Percentiles rank a stretch among this genome's conserved stretches.
Evolutionary conservation across 30 jellyfish, hydroid and myxozoan genomes (phyloP).

Genomic region (Sanderia malayensis): DNA sequence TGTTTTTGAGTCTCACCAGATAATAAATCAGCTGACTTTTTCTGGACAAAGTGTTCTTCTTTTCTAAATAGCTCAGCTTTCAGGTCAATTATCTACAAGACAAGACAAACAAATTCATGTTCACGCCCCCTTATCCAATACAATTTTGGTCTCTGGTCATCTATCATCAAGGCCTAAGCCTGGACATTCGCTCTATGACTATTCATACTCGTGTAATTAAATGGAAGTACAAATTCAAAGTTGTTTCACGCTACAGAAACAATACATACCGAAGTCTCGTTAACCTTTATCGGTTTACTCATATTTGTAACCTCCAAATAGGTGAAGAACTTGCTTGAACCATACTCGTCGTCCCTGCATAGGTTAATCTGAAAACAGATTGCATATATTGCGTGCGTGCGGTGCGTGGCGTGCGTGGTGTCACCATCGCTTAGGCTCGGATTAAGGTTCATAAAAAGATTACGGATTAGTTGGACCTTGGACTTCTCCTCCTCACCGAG

Average conservation of each 20-base stretch:
- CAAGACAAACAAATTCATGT: background rate
- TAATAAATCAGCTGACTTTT: conserved; percentile 4
- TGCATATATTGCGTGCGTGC: too few species aligned
- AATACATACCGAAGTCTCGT: conserved; percentile 40
- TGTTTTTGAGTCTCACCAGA: background rate
- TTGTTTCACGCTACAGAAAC: background rate
- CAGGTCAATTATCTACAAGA: conserved; percentile 64
- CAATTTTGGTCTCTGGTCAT: background rate
- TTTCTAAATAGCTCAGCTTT: conserved; percentile 86
- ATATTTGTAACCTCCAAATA: too few species aligned
- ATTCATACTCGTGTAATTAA: background rate
- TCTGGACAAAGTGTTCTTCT: conserved; percentile 56
- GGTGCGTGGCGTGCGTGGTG: too few species aligned
- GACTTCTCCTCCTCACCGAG: too few species aligned
- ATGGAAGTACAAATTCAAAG: background rate
- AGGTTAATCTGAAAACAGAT: too few species aligned
- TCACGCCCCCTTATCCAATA: background rate
- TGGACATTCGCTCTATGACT: background rate
- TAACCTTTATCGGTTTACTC: conserved; percentile 19
- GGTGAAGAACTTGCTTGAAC: too few species aligned
- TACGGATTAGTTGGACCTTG: too few species aligned
- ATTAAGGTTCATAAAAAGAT: too few species aligned
- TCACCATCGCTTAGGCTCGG: too few species aligned
- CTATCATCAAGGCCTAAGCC: background rate
- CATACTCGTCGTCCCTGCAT: too few species aligned